phyloP scores from a whole-genome alignment of 2,888 invertebrate genomes.

The Mamestra brassicae region DNA sequence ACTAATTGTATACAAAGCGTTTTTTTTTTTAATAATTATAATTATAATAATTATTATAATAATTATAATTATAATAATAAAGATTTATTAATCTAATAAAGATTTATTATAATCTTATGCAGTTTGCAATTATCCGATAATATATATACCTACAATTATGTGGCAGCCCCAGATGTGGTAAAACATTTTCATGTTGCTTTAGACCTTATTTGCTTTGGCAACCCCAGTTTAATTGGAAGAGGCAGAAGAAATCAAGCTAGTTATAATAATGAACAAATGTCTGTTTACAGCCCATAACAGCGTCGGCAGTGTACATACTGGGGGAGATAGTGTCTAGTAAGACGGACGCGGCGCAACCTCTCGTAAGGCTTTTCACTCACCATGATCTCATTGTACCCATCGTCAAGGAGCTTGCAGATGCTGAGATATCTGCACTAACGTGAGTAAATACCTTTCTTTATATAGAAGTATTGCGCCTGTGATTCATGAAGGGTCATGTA shows the following conservation, averaged over 20 bases:
- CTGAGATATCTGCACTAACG: slow-evolving; percentile 97
- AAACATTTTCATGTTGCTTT: background rate
- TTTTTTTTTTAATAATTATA: too few species aligned
- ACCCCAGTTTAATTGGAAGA: background rate
- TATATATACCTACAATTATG: too few species aligned
- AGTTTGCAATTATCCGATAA: too few species aligned
- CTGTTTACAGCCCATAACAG: slow-evolving; percentile 93
- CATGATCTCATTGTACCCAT: slow-evolving; percentile 96
- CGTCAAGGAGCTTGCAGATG: slow-evolving; percentile 95
- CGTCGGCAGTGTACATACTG: slow-evolving; percentile 95
- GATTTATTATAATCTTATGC: too few species aligned
- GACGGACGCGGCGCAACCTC: slow-evolving; percentile 97
- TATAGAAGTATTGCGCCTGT: background rate
- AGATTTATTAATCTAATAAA: too few species aligned
- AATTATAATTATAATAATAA: too few species aligned
- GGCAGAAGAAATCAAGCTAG: background rate
- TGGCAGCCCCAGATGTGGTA: background rate
- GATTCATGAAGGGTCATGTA: background rate
- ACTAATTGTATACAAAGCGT: too few species aligned
- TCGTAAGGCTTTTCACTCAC: slow-evolving; percentile 96
- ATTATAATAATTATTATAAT: too few species aligned
- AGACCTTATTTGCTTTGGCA: background rate
- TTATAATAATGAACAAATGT: background rate
- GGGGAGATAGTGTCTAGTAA: slow-evolving; percentile 97
- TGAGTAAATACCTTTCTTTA: slow-evolving; percentile 86